A percentile compares a stretch with the other conserved stretches of the same genome.
Conservation (phyloP, 2,113 vertebrate genomes). For the Agelaius phoeniceus region DNA sequence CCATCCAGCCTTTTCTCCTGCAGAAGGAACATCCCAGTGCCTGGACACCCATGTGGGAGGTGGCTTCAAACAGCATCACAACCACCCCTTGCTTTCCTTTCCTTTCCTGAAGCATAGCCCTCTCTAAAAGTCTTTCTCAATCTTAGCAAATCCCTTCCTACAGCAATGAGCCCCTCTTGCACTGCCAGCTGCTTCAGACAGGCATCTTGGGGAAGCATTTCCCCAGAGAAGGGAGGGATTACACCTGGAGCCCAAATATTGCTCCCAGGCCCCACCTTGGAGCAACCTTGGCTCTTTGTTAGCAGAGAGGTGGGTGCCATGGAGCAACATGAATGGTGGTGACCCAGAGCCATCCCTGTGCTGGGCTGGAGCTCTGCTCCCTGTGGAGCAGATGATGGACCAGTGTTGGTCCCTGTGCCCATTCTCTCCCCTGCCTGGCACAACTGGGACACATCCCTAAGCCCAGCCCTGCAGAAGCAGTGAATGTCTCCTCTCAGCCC, state of each 20-base stretch:
- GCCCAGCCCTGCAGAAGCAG: not conserved
- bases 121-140: not conserved
- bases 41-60: not conserved
- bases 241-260: not conserved
- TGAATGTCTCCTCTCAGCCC: not conserved
- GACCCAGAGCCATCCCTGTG: not conserved
- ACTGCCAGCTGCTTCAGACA: rapidly evolving
- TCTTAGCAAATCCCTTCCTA: not conserved
- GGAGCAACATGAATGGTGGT: not conserved
- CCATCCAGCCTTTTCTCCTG: not conserved
- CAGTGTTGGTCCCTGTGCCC: not conserved
- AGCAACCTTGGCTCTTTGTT: not conserved
- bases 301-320: not conserved
- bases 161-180: not conserved
- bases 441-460: not conserved
- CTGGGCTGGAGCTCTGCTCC: not conserved
- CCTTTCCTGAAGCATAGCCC: not conserved
- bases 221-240: not conserved
- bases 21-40: not conserved
- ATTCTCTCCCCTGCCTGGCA: not conserved
- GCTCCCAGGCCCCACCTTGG: not conserved
- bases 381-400: not conserved
- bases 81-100: not conserved
- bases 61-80: not conserved
- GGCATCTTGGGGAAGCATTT: not conserved